Evolutionary conservation across 2,113 vertebrate genomes (phyloP).

Genomic region (Machaerirhynchus nigripectus): DNA sequence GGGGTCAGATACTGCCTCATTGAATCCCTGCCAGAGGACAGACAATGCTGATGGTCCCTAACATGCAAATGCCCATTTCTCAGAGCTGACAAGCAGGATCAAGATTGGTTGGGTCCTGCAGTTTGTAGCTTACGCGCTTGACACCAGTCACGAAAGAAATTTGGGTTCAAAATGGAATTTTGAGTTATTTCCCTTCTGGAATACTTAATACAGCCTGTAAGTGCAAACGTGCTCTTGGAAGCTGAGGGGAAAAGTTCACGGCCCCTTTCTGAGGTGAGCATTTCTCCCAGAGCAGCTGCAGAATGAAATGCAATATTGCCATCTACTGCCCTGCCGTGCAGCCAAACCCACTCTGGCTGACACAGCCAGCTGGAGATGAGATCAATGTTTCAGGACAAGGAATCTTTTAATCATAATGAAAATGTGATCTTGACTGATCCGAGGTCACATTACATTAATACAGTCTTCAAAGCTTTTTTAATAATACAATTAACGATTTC

Average conservation of each 20-base stretch:
- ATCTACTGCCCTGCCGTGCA: not conserved
- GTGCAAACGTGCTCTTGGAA: not conserved
- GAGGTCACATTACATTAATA: constrained; percentile 28
- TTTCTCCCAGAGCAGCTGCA: not conserved
- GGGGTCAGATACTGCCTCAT: not conserved
- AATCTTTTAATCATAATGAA: constrained; percentile 45
- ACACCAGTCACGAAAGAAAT: not conserved
- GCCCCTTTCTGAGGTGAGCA: constrained; percentile 41
- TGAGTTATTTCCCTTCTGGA: not conserved
- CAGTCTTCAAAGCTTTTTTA: constrained; percentile 19
- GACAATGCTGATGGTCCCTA: not conserved
- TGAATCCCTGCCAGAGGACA: not conserved
- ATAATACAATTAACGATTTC: constrained; percentile 18
- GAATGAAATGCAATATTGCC: constrained; percentile 69
- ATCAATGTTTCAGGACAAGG: constrained; percentile 20
- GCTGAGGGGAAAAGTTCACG: constrained; percentile 52
- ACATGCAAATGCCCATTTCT: not conserved
- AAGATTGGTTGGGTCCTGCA: not conserved
- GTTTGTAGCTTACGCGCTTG: not conserved
- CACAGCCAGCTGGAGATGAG: not conserved
- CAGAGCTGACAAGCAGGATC: not conserved
- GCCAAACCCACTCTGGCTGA: not conserved
- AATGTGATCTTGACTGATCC: constrained; percentile 11
- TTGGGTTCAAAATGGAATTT: not conserved
- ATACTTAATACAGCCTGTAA: not conserved